These are phyloP conservation scores for Agrotis exclamationis DNA, from an alignment of 2,888 invertebrate genomes.

Conservation along the genomic window DNA sequence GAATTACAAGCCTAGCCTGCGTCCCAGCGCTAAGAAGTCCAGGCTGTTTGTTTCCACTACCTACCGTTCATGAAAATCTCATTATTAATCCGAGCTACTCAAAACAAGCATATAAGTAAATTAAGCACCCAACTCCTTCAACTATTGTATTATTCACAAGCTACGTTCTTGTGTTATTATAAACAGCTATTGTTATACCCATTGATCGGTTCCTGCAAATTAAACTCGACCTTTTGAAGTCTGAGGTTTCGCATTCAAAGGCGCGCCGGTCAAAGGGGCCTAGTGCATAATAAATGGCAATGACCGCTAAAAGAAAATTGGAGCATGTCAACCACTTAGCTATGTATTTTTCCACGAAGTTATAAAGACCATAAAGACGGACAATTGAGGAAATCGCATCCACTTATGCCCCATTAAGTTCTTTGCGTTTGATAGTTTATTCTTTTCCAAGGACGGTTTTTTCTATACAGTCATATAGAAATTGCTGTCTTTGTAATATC, in stretches of 20 bases:
- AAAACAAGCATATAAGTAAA: conserved; percentile 19
- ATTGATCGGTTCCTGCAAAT: conserved; percentile 48
- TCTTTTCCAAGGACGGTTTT: conserved; percentile 23
- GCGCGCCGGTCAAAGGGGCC: conserved; percentile 28
- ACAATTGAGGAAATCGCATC: conserved; percentile 41
- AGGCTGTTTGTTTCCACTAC: no score
- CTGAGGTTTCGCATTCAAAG: conserved; percentile 39
- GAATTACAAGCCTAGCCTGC: no score
- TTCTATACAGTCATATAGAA: no score
- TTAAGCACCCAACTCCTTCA: conserved; percentile 36
- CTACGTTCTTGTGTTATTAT: conserved; percentile 44
- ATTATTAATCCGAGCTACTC: background rate
- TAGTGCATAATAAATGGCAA: conserved; percentile 48
- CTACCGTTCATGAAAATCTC: no score
- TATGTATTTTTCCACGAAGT: conserved; percentile 34
- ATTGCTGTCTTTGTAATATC: background rate
- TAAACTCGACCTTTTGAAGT: conserved; percentile 54
- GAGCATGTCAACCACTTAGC: conserved; percentile 12
- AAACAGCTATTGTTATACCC: conserved; percentile 53
- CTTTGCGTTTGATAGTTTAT: conserved; percentile 17
- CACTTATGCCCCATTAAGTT: conserved; percentile 36
- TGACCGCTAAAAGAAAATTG: conserved; percentile 44
- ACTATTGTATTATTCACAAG: conserved; percentile 38
- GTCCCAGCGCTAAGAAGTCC: no score
- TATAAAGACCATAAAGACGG: background rate